A percentile compares a stretch with the other conserved stretches of the same genome.
Evolutionary conservation across 2,888 invertebrate genomes (phyloP).

Genomic region (Lordiphosa fenestrarum): DNA sequence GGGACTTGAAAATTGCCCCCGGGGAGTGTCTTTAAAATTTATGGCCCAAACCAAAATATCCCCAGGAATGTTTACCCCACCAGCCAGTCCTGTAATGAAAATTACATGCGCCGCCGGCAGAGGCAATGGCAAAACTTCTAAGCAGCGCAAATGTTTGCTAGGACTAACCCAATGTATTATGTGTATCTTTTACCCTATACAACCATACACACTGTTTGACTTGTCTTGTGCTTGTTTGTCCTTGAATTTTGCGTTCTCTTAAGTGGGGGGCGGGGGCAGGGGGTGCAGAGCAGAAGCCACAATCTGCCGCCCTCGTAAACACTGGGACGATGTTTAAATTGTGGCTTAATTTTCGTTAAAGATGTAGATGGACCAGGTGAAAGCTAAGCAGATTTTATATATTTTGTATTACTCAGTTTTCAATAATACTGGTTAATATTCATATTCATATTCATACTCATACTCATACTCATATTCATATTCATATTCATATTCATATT

Average conservation of each 20-base stretch:
- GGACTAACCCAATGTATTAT: slow-evolving; percentile 1
- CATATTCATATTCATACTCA: no score
- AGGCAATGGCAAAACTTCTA: slow-evolving; percentile 52
- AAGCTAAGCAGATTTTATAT: no score
- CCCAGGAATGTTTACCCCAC: slow-evolving; percentile 7
- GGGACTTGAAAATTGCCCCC: slow-evolving; percentile 42
- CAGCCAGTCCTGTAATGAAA: slow-evolving; percentile 53
- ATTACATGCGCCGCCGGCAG: slow-evolving; percentile 46
- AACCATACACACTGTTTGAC: slow-evolving; percentile 53
- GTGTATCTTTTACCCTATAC: no score
- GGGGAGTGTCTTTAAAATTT: slow-evolving; percentile 66
- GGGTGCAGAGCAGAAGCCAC: no score
- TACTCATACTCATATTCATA: no score
- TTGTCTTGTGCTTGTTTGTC: slow-evolving; percentile 65
- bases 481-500: no score
- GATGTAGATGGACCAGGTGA: no score
- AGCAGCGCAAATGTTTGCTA: slow-evolving; percentile 60
- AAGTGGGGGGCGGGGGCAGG: neutral
- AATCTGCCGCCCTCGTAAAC: slow-evolving; percentile 2
- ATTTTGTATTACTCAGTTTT: no score
- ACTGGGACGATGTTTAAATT: slow-evolving; percentile 17
- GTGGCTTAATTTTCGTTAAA: no score
- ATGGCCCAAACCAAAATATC: slow-evolving; percentile 46
- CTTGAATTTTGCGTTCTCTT: slow-evolving; percentile 64
- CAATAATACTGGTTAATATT: no score